A percentile compares a stretch with the other conserved stretches of the same genome.
These are phyloP conservation scores for Craniophora ligustri DNA, from an alignment of 2,888 invertebrate species.

Conservation along the genomic window DNA sequence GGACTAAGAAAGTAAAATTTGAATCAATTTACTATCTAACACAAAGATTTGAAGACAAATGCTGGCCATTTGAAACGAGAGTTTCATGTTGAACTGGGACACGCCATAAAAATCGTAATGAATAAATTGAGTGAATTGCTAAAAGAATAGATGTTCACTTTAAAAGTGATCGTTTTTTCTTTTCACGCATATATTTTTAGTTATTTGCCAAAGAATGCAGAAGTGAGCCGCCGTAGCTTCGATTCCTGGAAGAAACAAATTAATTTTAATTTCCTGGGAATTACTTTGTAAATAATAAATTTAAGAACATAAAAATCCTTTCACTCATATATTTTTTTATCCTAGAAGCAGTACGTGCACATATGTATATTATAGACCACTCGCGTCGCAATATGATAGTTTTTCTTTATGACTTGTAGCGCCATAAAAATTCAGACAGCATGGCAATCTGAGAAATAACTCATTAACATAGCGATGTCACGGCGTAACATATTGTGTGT, in stretches of 20 bases:
- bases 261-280: too few species aligned
- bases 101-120: slow-evolving; percentile 58
- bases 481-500: slow-evolving; percentile 53
- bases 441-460: slow-evolving; percentile 45
- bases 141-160: slow-evolving; percentile 43
- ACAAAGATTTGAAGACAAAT: slow-evolving; percentile 22
- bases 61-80: slow-evolving; percentile 20
- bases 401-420: slow-evolving; percentile 43
- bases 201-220: slow-evolving; percentile 57
- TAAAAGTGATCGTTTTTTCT: slow-evolving; percentile 56
- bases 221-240: too few species aligned
- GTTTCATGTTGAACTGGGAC: slow-evolving; percentile 43
- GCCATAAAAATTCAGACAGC: slow-evolving; percentile 46
- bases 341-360: slow-evolving; percentile 3
- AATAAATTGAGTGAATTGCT: slow-evolving; percentile 61
- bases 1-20: slow-evolving; percentile 25
- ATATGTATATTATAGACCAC: slow-evolving; percentile 14
- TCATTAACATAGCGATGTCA: slow-evolving; percentile 51
- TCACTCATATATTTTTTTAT: slow-evolving; percentile 21
- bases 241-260: too few species aligned
- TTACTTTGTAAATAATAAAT: too few species aligned
- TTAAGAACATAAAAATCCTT: too few species aligned
- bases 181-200: slow-evolving; percentile 59
- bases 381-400: slow-evolving; percentile 37
- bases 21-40: slow-evolving; percentile 23